A percentile compares a stretch with the other conserved stretches of the same genome.
phyloP scores from a whole-genome alignment of 1,140 invertebrate species.

The Drosophila rufa region DNA sequence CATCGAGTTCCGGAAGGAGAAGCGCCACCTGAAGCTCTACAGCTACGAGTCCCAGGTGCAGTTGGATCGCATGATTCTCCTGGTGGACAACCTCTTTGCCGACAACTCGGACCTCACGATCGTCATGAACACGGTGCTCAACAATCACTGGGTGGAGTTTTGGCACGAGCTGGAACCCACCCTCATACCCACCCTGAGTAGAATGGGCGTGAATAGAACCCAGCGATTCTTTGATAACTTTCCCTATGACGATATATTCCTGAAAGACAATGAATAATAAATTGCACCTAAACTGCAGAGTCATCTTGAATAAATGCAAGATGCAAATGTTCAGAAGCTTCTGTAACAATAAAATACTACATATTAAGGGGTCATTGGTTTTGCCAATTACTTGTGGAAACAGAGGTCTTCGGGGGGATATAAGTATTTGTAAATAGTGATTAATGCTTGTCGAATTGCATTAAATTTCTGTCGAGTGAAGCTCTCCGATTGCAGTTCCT shows the following conservation, averaged over 20 bases:
- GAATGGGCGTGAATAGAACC: background rate
- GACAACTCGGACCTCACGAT: slow-evolving; percentile 44
- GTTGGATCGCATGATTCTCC: slow-evolving; percentile 44
- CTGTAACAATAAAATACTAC: background rate
- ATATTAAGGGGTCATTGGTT: slow-evolving; percentile 1
- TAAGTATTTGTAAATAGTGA: slow-evolving; percentile 5
- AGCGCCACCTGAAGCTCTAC: slow-evolving; percentile 47
- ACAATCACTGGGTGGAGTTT: slow-evolving; percentile 49
- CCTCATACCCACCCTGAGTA: slow-evolving; percentile 12
- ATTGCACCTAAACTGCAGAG: background rate
- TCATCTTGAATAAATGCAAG: background rate
- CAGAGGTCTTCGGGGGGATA: background rate
- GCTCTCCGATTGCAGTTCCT: slow-evolving; percentile 20
- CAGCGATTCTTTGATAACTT: background rate
- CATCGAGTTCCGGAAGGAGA: slow-evolving; percentile 38
- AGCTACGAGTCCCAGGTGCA: slow-evolving; percentile 10
- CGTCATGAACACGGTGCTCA: slow-evolving; percentile 40
- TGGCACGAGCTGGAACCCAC: slow-evolving; percentile 53
- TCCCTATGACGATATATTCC: slow-evolving; percentile 53
- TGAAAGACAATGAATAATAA: slow-evolving; percentile 14
- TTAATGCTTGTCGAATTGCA: slow-evolving; percentile 24
- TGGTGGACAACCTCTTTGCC: slow-evolving; percentile 37
- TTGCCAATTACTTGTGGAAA: no score
- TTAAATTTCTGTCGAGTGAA: slow-evolving; percentile 12
- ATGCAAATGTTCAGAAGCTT: background rate